A percentile compares a stretch with the other conserved stretches of the same genome.
These are phyloP conservation scores for Sisyra nigra DNA, from an alignment of 2,888 invertebrate genomes.

Conservation along the genomic window DNA sequence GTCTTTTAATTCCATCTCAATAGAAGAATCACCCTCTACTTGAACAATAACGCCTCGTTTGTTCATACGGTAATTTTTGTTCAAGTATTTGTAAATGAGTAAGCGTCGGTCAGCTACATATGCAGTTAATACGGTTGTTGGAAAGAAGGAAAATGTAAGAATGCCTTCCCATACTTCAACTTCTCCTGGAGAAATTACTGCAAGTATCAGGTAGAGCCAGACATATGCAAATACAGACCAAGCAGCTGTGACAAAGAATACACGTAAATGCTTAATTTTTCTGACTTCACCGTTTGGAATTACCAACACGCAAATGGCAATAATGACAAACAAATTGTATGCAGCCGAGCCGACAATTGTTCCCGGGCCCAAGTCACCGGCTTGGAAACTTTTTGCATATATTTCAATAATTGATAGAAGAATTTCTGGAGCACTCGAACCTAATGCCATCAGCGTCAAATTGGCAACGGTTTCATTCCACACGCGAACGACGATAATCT, in stretches of 20 bases:
- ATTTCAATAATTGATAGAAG: conserved; percentile 95
- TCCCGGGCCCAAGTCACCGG: conserved; percentile 94
- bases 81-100: conserved; percentile 69
- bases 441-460: conserved; percentile 94
- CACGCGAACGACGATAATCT: conserved; percentile 82
- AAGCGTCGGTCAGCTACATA: conserved; percentile 88
- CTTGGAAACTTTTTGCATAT: conserved; percentile 85
- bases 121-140: conserved; percentile 87
- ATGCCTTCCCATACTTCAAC: conserved; percentile 97
- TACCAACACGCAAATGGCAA: conserved; percentile 82
- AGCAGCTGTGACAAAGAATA: conserved; percentile 93
- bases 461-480: conserved; percentile 99
- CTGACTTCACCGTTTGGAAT: conserved; percentile 83
- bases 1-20: conserved; percentile 48
- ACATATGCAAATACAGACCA: conserved; percentile 98
- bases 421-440: conserved; percentile 97
- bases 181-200: conserved; percentile 68
- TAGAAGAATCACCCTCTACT: conserved; percentile 58
- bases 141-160: conserved; percentile 92
- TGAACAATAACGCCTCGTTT: conserved; percentile 82
- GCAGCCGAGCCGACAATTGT: conserved; percentile 99
- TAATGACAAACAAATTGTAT: conserved; percentile 96
- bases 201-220: conserved; percentile 92
- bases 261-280: conserved; percentile 90
- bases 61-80: conserved; percentile 82